These are phyloP conservation scores for Erpetoichthys calabaricus DNA, from an alignment of 2,797 vertebrate genomes.

Conservation along the genomic window DNA sequence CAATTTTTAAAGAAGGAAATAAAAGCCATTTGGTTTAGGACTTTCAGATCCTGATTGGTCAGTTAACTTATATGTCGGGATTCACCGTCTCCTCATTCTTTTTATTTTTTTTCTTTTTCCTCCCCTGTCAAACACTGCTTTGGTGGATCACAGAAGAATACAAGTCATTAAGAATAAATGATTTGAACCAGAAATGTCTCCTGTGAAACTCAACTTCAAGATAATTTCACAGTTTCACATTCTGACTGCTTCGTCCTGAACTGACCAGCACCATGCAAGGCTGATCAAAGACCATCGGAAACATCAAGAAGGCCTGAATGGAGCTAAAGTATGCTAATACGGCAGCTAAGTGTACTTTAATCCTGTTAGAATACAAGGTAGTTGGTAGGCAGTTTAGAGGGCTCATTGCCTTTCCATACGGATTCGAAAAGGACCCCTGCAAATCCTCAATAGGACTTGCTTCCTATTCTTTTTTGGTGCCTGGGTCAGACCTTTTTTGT, in stretches of 20 bases:
- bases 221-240: slow-evolving; percentile 61
- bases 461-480: slow-evolving; percentile 51
- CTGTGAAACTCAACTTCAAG: slow-evolving; percentile 48
- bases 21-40: slow-evolving; percentile 25
- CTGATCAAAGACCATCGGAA: slow-evolving; percentile 69
- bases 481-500: slow-evolving; percentile 25
- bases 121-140: slow-evolving; percentile 10
- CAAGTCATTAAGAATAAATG: slow-evolving; percentile 33
- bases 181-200: slow-evolving; percentile 39
- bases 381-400: slow-evolving; percentile 42
- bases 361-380: slow-evolving; percentile 73
- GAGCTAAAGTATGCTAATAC: slow-evolving; percentile 69
- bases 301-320: slow-evolving; percentile 61
- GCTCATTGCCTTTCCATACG: slow-evolving; percentile 44
- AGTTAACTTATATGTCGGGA: slow-evolving; percentile 37
- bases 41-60: slow-evolving; percentile 47
- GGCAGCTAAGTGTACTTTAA: slow-evolving; percentile 72
- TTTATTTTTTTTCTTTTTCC: slow-evolving; percentile 1
- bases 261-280: slow-evolving; percentile 60
- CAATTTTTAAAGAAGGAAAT: slow-evolving; percentile 57
- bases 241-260: slow-evolving; percentile 45
- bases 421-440: slow-evolving; percentile 45
- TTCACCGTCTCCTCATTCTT: slow-evolving; percentile 24
- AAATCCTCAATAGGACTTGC: slow-evolving; percentile 52
- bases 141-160: slow-evolving; percentile 26